Evolutionary conservation across 2,888 invertebrate genomes (phyloP).

Genomic region (Cryptocephalus primarius): DNA sequence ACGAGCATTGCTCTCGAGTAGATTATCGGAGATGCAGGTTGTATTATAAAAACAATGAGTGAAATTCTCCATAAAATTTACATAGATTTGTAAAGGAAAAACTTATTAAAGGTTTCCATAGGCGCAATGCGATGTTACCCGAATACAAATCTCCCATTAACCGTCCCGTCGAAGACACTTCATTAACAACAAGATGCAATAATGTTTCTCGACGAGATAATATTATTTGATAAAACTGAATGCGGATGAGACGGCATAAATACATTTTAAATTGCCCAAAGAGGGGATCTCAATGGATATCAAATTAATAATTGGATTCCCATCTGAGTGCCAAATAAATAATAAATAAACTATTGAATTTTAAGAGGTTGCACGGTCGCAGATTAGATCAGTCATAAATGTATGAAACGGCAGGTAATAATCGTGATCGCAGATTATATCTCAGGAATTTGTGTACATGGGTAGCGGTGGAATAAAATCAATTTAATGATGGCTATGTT

Average conservation of each 20-base stretch:
- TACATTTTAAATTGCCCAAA: no score
- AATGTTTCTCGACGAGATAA: constrained; percentile 13
- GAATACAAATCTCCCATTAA: constrained; percentile 4
- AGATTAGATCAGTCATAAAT: constrained; percentile 34
- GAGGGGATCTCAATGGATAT: constrained; percentile 1
- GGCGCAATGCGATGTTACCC: no score
- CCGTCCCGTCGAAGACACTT: constrained; percentile 6
- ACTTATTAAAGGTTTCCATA: no score
- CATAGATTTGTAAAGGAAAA: no score
- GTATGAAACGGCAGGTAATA: constrained; percentile 25
- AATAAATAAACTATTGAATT: constrained; percentile 30
- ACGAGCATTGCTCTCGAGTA: no score
- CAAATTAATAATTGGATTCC: constrained; percentile 14
- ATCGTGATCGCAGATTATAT: constrained; percentile 27
- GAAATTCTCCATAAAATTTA: no score
- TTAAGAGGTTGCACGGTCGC: constrained; percentile 31
- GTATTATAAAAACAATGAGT: no score
- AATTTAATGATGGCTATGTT: constrained; percentile 31
- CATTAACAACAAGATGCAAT: constrained; percentile 10
- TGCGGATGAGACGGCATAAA: constrained; percentile 8
- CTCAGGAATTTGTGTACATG: constrained; percentile 31
- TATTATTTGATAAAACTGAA: constrained; percentile 13
- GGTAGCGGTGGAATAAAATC: constrained; percentile 29
- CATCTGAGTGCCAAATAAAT: constrained; percentile 22
- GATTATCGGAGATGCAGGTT: no score